phyloP scores from a whole-genome alignment of 1,140 invertebrate genomes.

The Arctopsyche grandis region DNA sequence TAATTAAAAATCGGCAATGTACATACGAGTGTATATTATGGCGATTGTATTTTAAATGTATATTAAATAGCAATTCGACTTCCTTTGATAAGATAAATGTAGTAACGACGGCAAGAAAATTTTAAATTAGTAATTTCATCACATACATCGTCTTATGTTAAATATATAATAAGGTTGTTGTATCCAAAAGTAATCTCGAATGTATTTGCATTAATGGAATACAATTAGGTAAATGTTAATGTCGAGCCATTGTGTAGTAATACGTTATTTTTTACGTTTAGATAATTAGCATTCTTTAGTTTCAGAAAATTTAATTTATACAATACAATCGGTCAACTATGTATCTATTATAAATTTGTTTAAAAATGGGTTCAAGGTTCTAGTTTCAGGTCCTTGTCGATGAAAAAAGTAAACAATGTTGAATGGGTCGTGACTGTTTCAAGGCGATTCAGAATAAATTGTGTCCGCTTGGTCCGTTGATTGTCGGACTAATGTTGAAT shows the following conservation, averaged over 20 bases:
- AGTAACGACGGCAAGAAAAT: too few species aligned
- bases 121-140: too few species aligned
- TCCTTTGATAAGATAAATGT: too few species aligned
- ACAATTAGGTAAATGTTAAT: background rate
- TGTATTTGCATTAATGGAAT: background rate
- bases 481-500: background rate
- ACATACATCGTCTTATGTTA: too few species aligned
- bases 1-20: too few species aligned
- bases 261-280: background rate
- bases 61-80: too few species aligned
- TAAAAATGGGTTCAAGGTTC: background rate
- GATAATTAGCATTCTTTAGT: background rate
- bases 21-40: too few species aligned
- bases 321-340: background rate
- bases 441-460: conserved; percentile 21
- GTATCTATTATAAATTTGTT: too few species aligned
- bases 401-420: conserved; percentile 9
- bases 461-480: background rate
- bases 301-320: background rate
- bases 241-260: too few species aligned
- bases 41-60: too few species aligned
- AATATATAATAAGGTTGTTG: background rate
- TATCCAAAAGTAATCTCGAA: background rate
- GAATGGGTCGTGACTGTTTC: conserved; percentile 26
- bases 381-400: background rate